Base-by-base conservation (phyloP, 2,888 invertebrate genomes). In the Lasioglossum vierecki region DNA sequence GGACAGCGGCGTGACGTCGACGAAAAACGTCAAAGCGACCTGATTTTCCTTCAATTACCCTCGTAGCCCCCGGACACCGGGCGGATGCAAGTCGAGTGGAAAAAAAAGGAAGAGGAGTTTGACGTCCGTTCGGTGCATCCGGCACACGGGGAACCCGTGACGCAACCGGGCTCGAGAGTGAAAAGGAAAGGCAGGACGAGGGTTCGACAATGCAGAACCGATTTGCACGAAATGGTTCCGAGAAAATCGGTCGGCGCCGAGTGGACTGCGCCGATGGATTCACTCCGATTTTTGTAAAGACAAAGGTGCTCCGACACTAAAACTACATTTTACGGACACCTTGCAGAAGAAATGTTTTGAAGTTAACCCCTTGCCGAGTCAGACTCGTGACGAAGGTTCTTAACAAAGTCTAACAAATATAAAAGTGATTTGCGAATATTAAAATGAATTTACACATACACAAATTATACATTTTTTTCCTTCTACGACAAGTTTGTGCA, bases 81-180 rank as follows among this genome's bases (percentile, higher is more conserved):
- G 86, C 87, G 87, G 88, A 89, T 92, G 92, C 91, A 92, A 92
- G 90, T 91, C 86, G 90, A 86, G 70, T 79, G 84, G 80, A 83
- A 86, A 88, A 88, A 89, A 85, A 82, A 84, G 82, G 87, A 41
- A 84, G 86, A 89, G 90, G 90, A 92, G 91, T 92, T 92, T 89
- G 89, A 92, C 92, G 91, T 93, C 93, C 93, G 93, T 89, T 91
- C 90, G 91, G 88, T 86, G 92, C 92, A 93, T 93, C 93, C 93
- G 93, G 93, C 85, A 82, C 84, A 83, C 84, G 76, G 86, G 89
- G 89, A 83, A 78, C 74, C 82, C 88, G 86, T 89, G 90, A 87
- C 84, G 87, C 83, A 87, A 89, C 72, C 71, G 60, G 63, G 68
- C 76, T 60, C 70, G 85, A 82, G 86, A 87, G 85, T 83, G 87